Evolutionary conservation across 2,113 vertebrate genomes (phyloP).

Genomic region (Natator depressus): DNA sequence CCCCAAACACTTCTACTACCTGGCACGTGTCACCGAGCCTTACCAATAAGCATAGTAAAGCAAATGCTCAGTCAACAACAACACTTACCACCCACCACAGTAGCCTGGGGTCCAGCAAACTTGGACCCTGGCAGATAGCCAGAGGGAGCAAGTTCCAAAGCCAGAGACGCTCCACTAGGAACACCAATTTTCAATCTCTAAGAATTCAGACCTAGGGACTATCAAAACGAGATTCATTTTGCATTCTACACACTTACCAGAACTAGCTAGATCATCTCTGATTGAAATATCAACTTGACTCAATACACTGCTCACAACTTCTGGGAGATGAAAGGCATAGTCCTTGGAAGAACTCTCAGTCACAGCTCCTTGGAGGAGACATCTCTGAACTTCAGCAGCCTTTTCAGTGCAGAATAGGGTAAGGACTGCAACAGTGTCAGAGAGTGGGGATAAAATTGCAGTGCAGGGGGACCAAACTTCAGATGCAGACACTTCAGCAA

Average conservation of each 20-base stretch:
- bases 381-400: conserved; percentile 9
- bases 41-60: not conserved
- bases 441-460: conserved; percentile 86
- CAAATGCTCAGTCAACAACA: not conserved
- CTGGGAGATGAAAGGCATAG: conserved; percentile 72
- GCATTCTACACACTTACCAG: conserved; percentile 51
- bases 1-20: not conserved
- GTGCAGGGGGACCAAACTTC: conserved; percentile 73
- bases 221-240: not conserved
- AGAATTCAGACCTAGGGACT: not conserved
- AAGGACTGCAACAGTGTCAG: conserved; percentile 80
- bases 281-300: conserved; percentile 72
- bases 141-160: not conserved
- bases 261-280: conserved; percentile 61
- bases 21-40: not conserved
- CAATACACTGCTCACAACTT: conserved; percentile 83
- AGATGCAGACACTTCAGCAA: conserved; percentile 81
- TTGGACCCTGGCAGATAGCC: not conserved
- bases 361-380: conserved; percentile 10
- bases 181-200: not conserved
- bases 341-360: conserved; percentile 46
- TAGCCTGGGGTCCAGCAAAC: not conserved
- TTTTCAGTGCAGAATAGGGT: conserved; percentile 76
- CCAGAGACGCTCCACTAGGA: rapidly evolving
- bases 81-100: not conserved